Evolutionary conservation across 2,797 vertebrate genomes (phyloP).

Genomic region (Neosilurus mollespiculum): DNA sequence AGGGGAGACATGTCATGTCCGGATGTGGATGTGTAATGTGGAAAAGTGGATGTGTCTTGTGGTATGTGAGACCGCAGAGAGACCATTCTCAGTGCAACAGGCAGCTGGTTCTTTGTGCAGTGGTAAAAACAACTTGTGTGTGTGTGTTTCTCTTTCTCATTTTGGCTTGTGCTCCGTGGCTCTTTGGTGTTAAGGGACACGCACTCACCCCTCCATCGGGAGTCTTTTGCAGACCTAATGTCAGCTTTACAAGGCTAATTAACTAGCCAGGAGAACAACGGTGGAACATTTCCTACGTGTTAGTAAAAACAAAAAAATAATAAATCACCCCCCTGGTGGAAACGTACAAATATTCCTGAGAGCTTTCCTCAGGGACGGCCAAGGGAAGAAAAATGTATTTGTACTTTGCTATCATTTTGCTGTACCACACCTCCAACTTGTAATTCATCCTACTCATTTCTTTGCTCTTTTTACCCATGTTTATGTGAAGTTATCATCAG

Average conservation of each 20-base stretch:
- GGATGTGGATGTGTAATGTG: too few relatives aligned
- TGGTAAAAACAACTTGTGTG: background rate
- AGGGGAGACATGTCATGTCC: too few relatives aligned
- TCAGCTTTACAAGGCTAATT: slow-evolving; percentile 79
- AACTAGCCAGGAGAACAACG: slow-evolving; percentile 77
- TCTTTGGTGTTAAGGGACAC: slow-evolving; percentile 73
- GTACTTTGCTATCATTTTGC: slow-evolving; percentile 75
- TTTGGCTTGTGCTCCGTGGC: slow-evolving; percentile 61
- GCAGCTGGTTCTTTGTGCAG: background rate
- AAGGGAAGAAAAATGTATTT: slow-evolving; percentile 68
- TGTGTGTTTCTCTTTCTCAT: slow-evolving; percentile 39
- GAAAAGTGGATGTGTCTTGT: too few relatives aligned
- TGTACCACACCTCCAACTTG: slow-evolving; percentile 68
- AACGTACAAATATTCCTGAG: slow-evolving; percentile 60
- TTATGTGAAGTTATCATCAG: too few relatives aligned
- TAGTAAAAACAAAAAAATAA: slow-evolving; percentile 67
- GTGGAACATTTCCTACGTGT: slow-evolving; percentile 77
- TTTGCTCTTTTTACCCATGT: background rate
- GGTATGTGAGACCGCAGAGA: too few relatives aligned
- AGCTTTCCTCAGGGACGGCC: slow-evolving; percentile 69
- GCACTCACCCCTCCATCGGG: slow-evolving; percentile 69
- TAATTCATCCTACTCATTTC: background rate
- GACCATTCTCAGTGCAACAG: background rate
- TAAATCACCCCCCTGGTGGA: slow-evolving; percentile 72
- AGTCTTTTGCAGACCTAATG: slow-evolving; percentile 70